Evolutionary conservation across 2,888 invertebrate species (phyloP).

Genomic region (Machimus atricapillus): DNA sequence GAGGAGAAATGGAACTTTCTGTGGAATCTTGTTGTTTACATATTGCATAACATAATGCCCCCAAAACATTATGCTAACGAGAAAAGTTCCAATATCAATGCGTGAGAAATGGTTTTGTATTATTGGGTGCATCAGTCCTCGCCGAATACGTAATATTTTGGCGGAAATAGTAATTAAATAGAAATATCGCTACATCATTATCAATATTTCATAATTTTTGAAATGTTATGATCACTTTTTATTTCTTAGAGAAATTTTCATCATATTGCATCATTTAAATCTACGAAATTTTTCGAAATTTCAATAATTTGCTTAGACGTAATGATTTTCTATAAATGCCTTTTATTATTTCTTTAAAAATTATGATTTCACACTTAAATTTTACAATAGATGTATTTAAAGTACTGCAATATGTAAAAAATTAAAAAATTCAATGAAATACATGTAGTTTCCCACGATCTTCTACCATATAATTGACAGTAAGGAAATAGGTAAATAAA

Average conservation of each 20-base stretch:
- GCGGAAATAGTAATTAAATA: background rate
- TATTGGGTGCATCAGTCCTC: background rate
- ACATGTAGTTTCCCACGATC: no score
- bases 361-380: no score
- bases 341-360: no score
- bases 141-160: background rate
- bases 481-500: no score
- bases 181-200: background rate
- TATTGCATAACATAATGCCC: background rate
- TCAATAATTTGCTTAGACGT: no score
- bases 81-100: background rate
- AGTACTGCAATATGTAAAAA: no score
- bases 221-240: background rate
- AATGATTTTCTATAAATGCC: no score
- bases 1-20: background rate
- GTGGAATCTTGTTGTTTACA: background rate
- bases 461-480: no score
- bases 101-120: background rate
- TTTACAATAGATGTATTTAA: no score
- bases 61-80: background rate
- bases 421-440: no score
- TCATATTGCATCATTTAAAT: background rate
- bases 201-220: background rate
- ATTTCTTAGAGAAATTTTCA: background rate
- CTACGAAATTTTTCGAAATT: no score